Base-by-base conservation (phyloP, 2,888 invertebrate species). In the Ctenicera cuprea region DNA sequence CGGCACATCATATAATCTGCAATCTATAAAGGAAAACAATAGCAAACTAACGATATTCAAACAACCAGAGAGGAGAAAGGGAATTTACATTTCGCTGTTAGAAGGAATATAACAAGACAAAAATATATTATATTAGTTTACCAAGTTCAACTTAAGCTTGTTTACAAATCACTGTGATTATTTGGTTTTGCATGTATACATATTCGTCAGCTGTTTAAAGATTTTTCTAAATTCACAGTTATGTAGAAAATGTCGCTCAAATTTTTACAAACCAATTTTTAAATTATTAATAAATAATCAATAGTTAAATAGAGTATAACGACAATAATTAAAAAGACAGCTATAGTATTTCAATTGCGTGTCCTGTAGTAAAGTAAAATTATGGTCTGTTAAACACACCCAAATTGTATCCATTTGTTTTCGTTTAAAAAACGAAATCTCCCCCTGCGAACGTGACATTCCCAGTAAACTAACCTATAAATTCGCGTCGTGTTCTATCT, bases 1-100 rank as follows among this genome's bases (percentile, higher is more conserved):
- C 20, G 20, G 33, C 22, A 54, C 48, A 18, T 9, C 9, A 33
- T 43, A 43, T 9, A 45, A 9, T 9, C 16, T 18, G 16, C 45
- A 45, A 45, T 45, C 45, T 45, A 16, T 8, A 8, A 45, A 33
- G 16, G 18, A 22, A 54, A 54, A 54, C 22, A 26, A 26, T 26
- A 54, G n/a, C 11, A 50, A 54, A 26, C 30, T 54, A 54, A 54
- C 30, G 54, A 54, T 54, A 54, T 54, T 54, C 54, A 54, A 54
- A 54, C 54, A 54, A 22, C 8, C 3, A 43, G 14, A 43, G 8
- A 48, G 7, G 54, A 2, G 26, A 54, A 30, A 26, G 54, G 14
- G n/a, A 30, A 30, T 54, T 30, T 54, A 22, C 14, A n/a, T 30
- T 4, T 12, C 26, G 8, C 30, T 9, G 14, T 54, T 5, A 33